Evolutionary conservation across 2,888 invertebrate species (phyloP), one percentile per base, ranked within the genome.

Genomic region (Myopa tessellatipennis): DNA sequence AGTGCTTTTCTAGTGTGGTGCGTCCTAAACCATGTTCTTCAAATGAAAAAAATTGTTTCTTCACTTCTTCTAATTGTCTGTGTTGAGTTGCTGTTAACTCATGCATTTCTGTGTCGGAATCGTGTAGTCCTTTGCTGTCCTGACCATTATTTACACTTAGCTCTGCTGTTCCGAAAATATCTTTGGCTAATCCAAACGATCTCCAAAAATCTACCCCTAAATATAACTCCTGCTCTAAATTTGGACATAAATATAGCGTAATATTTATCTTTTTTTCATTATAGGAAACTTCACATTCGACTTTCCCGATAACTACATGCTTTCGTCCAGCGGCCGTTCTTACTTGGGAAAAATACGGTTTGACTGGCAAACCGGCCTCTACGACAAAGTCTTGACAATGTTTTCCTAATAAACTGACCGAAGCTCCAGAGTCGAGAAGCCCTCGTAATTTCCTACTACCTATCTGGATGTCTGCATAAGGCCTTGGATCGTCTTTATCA

Each of bases 401-500:
- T 67, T 72, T 68, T 4, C 73, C 68, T 6, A 77, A 14, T 6
- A 63, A 40, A 6, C 60, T 77, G 0, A 77, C 58, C 7, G 61
- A 58, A 0, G 73, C 79, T 12, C 79, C 79, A 4, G 74, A 63
- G 55, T 77, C 77, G 1, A 79, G n/a, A 0, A 79, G 38, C 16
- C 67, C 38, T 67, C 36, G 3, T 14, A 34, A 8, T 3, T 26
- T 26, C 3, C 8, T 38, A 8, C 36, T 14, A 10, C 36, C 38
- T 4, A 67, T 26, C 38, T 34, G 4, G 3, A 67, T 36, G 2
- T 67, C 38, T 36, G 36, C 34, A 36, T 34, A 67, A 4, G 36
- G 36, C n/a, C 67, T 67, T 8, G 67, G 36, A 67, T 67, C 67
- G 36, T 34, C 34, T 4, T 8, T 34, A 36, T 36, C 36, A 4